Conservation (phyloP, 35 echinoderm and acorn worm genomes). For the Acanthaster planci region DNA sequence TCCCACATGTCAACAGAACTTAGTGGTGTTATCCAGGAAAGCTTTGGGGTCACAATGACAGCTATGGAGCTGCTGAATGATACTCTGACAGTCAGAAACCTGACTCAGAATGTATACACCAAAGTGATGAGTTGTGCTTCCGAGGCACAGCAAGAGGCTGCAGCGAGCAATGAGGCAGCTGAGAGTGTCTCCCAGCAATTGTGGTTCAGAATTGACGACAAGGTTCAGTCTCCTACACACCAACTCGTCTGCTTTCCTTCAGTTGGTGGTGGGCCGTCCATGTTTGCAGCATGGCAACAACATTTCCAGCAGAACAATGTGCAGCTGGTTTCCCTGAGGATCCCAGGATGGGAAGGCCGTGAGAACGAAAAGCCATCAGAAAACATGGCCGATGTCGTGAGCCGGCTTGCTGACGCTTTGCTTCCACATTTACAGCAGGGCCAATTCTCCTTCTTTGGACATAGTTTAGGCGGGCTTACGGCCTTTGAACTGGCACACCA, state of each 20-base stretch:
- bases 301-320: slow-evolving; percentile 66
- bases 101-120: slow-evolving; percentile 70
- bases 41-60: slow-evolving; percentile 76
- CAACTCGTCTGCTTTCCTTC: slow-evolving; percentile 93
- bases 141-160: slow-evolving; percentile 55
- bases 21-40: slow-evolving; percentile 85
- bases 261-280: slow-evolving; percentile 77
- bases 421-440: slow-evolving; percentile 66
- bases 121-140: slow-evolving; percentile 50
- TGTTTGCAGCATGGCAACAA: slow-evolving; percentile 78
- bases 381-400: slow-evolving; percentile 76
- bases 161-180: slow-evolving; percentile 22
- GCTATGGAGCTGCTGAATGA: slow-evolving; percentile 94
- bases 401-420: slow-evolving; percentile 65
- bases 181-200: slow-evolving; percentile 40
- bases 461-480: slow-evolving; percentile 91
- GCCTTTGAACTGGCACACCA: slow-evolving; percentile 85
- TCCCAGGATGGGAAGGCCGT: slow-evolving; percentile 92
- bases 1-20: slow-evolving; percentile 96
- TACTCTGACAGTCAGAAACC: slow-evolving; percentile 52
- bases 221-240: slow-evolving; percentile 46
- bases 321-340: slow-evolving; percentile 74
- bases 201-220: slow-evolving; percentile 79
- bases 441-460: slow-evolving; percentile 85
- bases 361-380: slow-evolving; percentile 80